Conservation (phyloP, 1,140 invertebrate genomes). For the Hetaerina americana region DNA sequence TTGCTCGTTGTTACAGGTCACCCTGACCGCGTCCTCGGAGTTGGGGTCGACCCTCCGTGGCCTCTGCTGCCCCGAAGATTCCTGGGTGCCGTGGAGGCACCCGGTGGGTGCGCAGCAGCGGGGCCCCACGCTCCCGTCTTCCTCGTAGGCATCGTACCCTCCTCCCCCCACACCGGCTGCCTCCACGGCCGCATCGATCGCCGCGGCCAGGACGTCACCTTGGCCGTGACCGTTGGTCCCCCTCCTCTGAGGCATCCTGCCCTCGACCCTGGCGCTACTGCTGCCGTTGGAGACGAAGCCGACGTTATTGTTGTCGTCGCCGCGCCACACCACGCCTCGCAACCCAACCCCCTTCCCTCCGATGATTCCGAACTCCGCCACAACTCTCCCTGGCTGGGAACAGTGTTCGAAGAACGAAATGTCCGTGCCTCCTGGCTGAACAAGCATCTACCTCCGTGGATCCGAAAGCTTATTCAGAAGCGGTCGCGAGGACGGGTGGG, state of each 20-base stretch:
- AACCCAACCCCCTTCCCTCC: no score
- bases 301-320: no score
- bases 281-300: no score
- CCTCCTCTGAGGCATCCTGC: neutral
- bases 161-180: neutral
- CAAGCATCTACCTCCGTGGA: no score
- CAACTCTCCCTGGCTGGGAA: no score
- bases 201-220: neutral
- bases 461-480: no score
- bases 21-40: conserved; percentile 60
- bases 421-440: no score
- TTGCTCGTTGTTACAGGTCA: conserved; percentile 90
- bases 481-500: no score
- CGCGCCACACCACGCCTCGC: no score
- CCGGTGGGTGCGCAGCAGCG: conserved; percentile 70
- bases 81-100: conserved; percentile 47
- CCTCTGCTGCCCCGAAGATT: conserved; percentile 31
- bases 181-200: neutral
- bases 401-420: no score
- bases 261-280: no score
- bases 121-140: conserved; percentile 20
- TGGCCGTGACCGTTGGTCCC: neutral
- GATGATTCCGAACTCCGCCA: no score
- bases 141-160: neutral
- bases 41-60: conserved; percentile 58